phyloP scores from a whole-genome alignment of 1,140 invertebrate species.

The Rhizoglyphus robini region DNA sequence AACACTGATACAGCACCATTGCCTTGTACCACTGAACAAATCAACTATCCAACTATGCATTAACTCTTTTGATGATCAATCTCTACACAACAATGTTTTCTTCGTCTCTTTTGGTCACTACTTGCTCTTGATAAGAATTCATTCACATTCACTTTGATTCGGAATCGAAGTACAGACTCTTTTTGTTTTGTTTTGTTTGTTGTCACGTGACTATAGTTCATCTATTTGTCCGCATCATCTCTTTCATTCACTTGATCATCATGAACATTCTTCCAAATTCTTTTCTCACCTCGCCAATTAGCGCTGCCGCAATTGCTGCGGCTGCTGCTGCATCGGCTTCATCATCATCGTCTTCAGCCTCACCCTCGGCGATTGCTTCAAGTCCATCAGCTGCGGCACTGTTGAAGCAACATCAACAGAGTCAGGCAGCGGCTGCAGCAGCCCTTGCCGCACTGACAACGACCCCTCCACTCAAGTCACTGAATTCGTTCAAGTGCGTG shows the following conservation, averaged over 20 bases:
- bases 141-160: too few relatives aligned
- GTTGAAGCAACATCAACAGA: neutral
- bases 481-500: neutral
- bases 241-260: neutral
- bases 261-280: constrained; percentile 12
- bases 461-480: neutral
- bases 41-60: too few relatives aligned
- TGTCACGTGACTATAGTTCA: too few relatives aligned
- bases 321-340: neutral
- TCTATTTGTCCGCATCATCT: neutral
- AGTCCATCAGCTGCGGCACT: neutral
- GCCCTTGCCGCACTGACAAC: too few relatives aligned
- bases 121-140: too few relatives aligned
- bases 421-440: too few relatives aligned
- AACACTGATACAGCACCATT: too few relatives aligned
- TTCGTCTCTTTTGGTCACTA: neutral
- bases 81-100: neutral
- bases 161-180: too few relatives aligned
- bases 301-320: neutral
- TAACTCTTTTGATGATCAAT: too few relatives aligned
- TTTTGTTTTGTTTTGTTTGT: too few relatives aligned
- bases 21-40: too few relatives aligned
- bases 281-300: neutral
- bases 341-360: constrained; percentile 7
- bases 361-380: neutral